Conservation (phyloP, 2,113 vertebrate species). For the Pedetes capensis region DNA sequence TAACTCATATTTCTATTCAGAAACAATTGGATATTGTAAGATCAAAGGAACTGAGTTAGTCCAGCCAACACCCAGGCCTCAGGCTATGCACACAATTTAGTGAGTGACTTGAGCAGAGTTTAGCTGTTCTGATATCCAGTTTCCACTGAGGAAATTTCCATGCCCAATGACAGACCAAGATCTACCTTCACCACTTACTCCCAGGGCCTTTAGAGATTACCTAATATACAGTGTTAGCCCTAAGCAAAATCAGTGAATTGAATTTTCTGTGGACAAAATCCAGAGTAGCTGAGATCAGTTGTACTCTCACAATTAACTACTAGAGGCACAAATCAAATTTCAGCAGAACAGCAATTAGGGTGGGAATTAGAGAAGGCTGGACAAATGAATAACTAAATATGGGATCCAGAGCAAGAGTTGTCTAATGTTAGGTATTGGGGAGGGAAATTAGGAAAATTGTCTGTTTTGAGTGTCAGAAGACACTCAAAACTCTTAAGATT, state of each 20-base stretch:
- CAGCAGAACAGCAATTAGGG: background rate
- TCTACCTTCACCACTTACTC: no score
- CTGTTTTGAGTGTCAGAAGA: accelerated
- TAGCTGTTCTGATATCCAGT: background rate
- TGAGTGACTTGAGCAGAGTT: background rate
- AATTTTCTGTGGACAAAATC: background rate
- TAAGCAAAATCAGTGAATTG: background rate
- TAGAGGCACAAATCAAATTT: background rate
- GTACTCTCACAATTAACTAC: background rate
- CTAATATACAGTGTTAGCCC: accelerated
- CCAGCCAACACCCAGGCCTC: background rate
- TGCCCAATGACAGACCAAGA: background rate
- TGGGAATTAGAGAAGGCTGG: background rate
- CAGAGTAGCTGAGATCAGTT: background rate
- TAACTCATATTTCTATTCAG: background rate
- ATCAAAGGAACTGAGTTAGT: background rate
- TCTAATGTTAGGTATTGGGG: background rate
- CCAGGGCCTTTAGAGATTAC: background rate
- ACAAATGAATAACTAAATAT: background rate
- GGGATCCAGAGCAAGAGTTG: background rate
- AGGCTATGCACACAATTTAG: background rate
- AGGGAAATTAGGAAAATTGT: background rate
- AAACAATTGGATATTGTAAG: background rate
- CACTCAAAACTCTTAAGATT: background rate
- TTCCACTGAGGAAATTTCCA: background rate